These are phyloP conservation scores for Falco biarmicus DNA, from an alignment of 2,797 vertebrate genomes.

Conservation along the genomic window DNA sequence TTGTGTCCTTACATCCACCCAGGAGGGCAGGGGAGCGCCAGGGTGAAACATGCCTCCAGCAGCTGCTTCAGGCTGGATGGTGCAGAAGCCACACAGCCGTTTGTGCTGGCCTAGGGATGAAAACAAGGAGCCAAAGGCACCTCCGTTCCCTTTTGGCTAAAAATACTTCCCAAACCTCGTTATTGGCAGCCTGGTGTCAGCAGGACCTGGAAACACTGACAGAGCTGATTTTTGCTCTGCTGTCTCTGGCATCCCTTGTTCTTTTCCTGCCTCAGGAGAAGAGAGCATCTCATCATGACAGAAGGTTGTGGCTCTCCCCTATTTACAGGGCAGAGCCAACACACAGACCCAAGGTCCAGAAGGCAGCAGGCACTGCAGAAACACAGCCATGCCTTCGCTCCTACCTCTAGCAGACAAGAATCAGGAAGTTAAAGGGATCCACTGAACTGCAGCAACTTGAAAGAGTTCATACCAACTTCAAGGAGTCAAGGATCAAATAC, in stretches of 20 bases:
- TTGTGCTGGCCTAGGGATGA: not conserved
- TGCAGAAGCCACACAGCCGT: not conserved
- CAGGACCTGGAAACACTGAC: conserved; percentile 41
- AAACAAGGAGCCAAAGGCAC: conserved; percentile 25
- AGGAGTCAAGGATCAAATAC: not conserved
- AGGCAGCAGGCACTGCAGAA: not conserved
- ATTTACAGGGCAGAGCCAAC: not conserved
- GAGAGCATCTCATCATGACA: not conserved
- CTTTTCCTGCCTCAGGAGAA: not conserved
- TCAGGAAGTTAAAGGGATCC: conserved; percentile 30
- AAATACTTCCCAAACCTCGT: conserved; percentile 49
- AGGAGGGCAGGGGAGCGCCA: not conserved
- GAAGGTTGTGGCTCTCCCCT: not conserved
- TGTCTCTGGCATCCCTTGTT: not conserved
- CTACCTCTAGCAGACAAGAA: not conserved
- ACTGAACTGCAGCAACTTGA: not conserved
- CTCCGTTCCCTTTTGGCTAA: conserved; percentile 43
- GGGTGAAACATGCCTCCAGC: not conserved
- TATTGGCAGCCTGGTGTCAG: conserved; percentile 47
- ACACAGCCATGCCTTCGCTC: not conserved
- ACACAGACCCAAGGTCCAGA: not conserved
- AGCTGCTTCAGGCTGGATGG: not conserved
- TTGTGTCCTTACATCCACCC: not conserved
- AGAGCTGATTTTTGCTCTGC: conserved; percentile 25
- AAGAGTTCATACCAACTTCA: conserved; percentile 1